Evolutionary conservation across 2,888 invertebrate species (phyloP).

Genomic region (Platynereis dumerilii): DNA sequence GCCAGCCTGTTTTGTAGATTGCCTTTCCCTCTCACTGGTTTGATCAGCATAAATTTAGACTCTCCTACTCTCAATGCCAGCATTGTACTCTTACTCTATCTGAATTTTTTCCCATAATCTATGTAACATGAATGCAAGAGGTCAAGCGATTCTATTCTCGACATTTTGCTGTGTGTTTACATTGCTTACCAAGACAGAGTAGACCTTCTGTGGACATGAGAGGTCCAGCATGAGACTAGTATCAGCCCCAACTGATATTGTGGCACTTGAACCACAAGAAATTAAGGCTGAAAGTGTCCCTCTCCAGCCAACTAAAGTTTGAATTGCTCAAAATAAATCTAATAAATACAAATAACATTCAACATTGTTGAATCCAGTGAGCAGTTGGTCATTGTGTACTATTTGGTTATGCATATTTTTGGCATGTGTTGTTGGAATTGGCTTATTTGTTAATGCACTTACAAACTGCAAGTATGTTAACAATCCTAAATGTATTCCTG

Average conservation of each 20-base stretch:
- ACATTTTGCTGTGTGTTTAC: not conserved
- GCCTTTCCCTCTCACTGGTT: conserved; percentile 33
- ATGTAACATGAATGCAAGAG: conserved; percentile 30
- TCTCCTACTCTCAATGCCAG: conserved; percentile 25
- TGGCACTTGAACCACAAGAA: no score
- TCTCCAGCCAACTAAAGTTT: no score
- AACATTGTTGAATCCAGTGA: no score
- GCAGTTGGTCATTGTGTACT: no score
- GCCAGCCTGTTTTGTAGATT: conserved; percentile 32
- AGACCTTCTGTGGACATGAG: not conserved
- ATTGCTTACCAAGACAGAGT: not conserved
- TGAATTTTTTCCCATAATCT: conserved; percentile 38
- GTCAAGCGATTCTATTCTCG: conserved; percentile 7
- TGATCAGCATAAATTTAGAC: conserved; percentile 23
- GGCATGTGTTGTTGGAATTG: no score
- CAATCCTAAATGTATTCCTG: no score
- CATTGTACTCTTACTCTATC: conserved; percentile 30
- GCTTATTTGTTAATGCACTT: no score
- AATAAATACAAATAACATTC: no score
- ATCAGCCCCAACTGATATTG: not conserved
- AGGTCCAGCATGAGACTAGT: conserved; percentile 4
- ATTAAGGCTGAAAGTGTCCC: no score
- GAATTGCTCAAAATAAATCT: no score
- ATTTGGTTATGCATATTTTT: no score
- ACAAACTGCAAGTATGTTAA: no score